Evolutionary conservation across 2,113 vertebrate genomes (phyloP).

Genomic region (Heterochromis multidens): DNA sequence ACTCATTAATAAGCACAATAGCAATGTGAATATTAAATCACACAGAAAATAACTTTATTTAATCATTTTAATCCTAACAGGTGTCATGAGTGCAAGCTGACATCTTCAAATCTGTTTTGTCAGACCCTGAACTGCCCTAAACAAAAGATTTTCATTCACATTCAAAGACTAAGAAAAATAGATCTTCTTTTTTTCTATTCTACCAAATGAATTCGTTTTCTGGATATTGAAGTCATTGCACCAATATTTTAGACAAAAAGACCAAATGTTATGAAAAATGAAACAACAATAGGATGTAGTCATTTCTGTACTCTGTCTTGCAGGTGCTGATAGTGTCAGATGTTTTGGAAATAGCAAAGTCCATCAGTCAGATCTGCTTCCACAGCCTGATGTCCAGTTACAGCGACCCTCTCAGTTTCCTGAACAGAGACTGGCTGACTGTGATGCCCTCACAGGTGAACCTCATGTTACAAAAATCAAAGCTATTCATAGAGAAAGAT

Average conservation of each 20-base stretch:
- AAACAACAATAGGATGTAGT: not conserved
- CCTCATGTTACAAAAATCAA: not conserved
- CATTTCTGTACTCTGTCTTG: not conserved
- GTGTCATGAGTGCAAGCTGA: too few species aligned
- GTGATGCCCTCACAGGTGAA: slow-evolving; percentile 83
- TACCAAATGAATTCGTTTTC: not conserved
- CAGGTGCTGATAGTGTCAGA: slow-evolving; percentile 84
- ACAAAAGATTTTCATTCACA: too few species aligned
- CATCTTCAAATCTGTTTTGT: too few species aligned
- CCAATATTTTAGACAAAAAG: not conserved
- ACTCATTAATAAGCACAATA: too few species aligned
- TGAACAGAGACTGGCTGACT: slow-evolving; percentile 87
- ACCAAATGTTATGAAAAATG: not conserved
- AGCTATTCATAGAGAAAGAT: not conserved
- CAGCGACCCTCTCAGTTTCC: slow-evolving; percentile 73
- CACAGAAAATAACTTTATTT: too few species aligned
- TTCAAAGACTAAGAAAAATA: not conserved
- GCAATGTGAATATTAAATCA: too few species aligned
- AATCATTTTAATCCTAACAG: too few species aligned
- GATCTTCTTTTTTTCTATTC: too few species aligned
- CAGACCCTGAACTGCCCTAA: too few species aligned
- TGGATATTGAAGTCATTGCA: not conserved
- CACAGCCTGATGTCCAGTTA: slow-evolving; percentile 76
- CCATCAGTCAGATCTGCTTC: slow-evolving; percentile 85
- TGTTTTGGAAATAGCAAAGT: slow-evolving; percentile 75